A percentile compares a stretch with the other conserved stretches of the same genome.
Conservation (phyloP, 2,113 vertebrate species). For the Copsychus sechellarum region DNA sequence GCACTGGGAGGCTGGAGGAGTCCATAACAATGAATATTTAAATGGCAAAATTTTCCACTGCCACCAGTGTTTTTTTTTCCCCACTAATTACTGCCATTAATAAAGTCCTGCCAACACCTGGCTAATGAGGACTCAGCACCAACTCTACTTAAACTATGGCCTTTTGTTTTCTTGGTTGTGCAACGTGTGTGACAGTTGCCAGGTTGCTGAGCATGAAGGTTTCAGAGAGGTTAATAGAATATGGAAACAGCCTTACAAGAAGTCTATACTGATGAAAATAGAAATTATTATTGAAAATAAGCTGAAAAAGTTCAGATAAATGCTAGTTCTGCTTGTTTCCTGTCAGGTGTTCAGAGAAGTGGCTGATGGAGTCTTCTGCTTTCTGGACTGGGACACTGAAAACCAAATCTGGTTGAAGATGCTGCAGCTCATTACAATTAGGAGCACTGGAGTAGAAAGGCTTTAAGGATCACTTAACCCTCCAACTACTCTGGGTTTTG, state of each 20-base stretch:
- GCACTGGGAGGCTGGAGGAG: neutral
- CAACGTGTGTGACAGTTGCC: neutral
- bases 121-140: constrained; percentile 53
- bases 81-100: constrained; percentile 64
- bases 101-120: constrained; percentile 55
- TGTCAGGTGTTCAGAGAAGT: neutral
- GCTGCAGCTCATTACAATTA: neutral
- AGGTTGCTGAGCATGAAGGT: neutral
- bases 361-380: neutral
- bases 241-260: neutral
- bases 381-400: neutral
- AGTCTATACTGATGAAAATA: neutral
- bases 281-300: neutral
- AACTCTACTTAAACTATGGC: constrained; percentile 45
- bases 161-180: constrained; percentile 34
- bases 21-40: constrained; percentile 59
- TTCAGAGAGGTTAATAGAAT: constrained; percentile 11
- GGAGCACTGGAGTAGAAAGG: neutral
- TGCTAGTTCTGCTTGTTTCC: neutral
- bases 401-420: neutral
- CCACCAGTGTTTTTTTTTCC: neutral
- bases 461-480: neutral
- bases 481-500: neutral
- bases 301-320: neutral
- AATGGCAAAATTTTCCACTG: constrained; percentile 20